Evolutionary conservation across 1,140 invertebrate species (phyloP), one percentile per base, ranked within the genome.

Genomic region (Neodiprion lecontei): DNA sequence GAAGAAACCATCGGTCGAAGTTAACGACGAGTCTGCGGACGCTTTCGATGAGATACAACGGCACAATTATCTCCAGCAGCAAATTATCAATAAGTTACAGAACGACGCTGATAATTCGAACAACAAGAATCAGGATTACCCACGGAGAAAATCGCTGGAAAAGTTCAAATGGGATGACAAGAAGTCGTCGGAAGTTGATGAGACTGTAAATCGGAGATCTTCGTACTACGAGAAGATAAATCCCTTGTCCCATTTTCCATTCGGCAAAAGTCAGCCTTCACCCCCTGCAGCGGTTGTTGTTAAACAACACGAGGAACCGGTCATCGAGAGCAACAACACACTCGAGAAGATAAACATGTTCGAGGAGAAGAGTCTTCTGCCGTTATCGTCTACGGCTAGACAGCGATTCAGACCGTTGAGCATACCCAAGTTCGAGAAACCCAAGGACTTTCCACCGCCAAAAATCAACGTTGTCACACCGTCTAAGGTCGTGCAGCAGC

Each of bases 41-140:
- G 21, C 53, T 72, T 61, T 80, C 9, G 79, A 83, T 9, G 85
- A 88, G 28, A 84, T 88, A 47, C 83, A 84, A 61, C 81, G 87
- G 7, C 87, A 88, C 73, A 88, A 88, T 68, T 72, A 86, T 73
- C 67, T 88, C 1, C 87, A 88, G 68, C 84, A 84, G 65, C 85
- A 71, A 65, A 68, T 88, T 0, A 83, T 87, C 1, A 80, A 80
- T 17, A 82, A 81, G 0, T 17, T 88, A 2, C 81, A 87, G n/a
- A 74, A 73, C 21, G 78, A 84, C 7, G 28, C 28, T 40, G 28
- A 40, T 40, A 65, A 65, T 65, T 21, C 7, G 61, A 48, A 75
- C 14, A 17, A n/a, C 14, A 12, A 53, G 75, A 78, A 14, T 69
- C 11, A 69, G 11, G 21, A 23, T 11, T 11, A 21, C 11, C 4